Evolutionary conservation across 2,113 vertebrate genomes (phyloP).

Genomic region (Tetrao urogallus): DNA sequence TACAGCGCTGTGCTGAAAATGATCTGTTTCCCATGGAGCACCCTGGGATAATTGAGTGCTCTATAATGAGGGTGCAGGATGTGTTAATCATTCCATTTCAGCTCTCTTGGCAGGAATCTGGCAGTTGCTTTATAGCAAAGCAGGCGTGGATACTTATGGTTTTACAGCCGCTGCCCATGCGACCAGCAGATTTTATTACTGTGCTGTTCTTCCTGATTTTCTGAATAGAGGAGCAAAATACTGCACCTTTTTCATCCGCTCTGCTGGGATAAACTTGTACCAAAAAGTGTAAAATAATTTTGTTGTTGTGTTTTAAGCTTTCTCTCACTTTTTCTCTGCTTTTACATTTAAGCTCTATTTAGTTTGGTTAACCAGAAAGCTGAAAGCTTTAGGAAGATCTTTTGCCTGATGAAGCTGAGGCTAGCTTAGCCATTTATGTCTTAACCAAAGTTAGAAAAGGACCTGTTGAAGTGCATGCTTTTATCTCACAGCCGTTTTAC

Average conservation of each 20-base stretch:
- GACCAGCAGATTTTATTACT: not conserved
- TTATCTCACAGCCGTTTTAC: not conserved
- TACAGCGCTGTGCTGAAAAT: rapidly evolving
- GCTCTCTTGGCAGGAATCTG: conserved; percentile 18
- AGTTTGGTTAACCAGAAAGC: not conserved
- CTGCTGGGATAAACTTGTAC: not conserved
- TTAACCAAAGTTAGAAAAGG: not conserved
- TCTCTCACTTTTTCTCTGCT: not conserved
- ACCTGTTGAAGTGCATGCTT: rapidly evolving
- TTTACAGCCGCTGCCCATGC: not conserved
- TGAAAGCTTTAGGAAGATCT: not conserved
- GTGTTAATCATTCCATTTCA: not conserved
- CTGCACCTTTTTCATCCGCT: rapidly evolving
- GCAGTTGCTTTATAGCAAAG: not conserved
- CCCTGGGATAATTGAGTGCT: not conserved
- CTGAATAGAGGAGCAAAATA: not conserved
- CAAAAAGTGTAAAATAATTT: not conserved
- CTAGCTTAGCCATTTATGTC: not conserved
- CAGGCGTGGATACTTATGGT: not conserved
- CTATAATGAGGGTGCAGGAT: not conserved
- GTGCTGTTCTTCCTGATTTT: not conserved
- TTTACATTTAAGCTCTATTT: not conserved
- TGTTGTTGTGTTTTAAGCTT: not conserved
- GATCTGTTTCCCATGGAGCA: not conserved
- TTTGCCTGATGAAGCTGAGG: not conserved